Percentiles rank a stretch among this genome's conserved stretches.
Conservation (phyloP, 2,113 vertebrate genomes). For the Lutjanus erythropterus region DNA sequence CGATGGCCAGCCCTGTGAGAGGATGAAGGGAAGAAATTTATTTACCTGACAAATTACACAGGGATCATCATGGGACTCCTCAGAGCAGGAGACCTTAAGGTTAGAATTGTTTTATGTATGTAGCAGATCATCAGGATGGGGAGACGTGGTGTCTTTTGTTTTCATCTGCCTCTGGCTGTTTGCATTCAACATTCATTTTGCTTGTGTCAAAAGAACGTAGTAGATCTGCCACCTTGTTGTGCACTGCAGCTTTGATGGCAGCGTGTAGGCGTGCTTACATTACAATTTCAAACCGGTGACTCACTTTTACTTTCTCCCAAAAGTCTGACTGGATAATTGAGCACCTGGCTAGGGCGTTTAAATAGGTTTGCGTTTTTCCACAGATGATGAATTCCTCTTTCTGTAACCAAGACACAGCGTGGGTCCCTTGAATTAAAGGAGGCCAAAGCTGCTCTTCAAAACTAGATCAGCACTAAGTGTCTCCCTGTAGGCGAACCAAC, state of each 20-base stretch:
- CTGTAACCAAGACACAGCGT: conserved; percentile 62
- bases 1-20: conserved; percentile 92
- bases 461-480: conserved; percentile 76
- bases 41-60: conserved; percentile 70
- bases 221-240: conserved; percentile 6
- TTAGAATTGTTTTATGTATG: conserved; percentile 26
- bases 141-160: neutral
- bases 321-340: conserved; percentile 61
- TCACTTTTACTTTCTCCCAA: conserved; percentile 48
- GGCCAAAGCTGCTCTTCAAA: conserved; percentile 77
- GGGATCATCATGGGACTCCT: conserved; percentile 52
- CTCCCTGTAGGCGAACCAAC: conserved; percentile 61
- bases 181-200: conserved; percentile 26
- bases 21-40: conserved; percentile 69
- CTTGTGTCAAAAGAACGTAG: conserved; percentile 16
- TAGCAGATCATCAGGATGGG: conserved; percentile 10
- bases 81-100: conserved; percentile 32
- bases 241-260: conserved; percentile 5
- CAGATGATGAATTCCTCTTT: conserved; percentile 75
- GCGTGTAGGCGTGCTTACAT: conserved; percentile 26
- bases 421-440: conserved; percentile 76
- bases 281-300: conserved; percentile 47
- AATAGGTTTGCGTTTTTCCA: conserved; percentile 69
- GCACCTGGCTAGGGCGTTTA: conserved; percentile 64
- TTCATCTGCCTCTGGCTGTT: conserved; percentile 32